Evolutionary conservation across 2,113 vertebrate species (phyloP).

Genomic region (Ploceus nigricollis): DNA sequence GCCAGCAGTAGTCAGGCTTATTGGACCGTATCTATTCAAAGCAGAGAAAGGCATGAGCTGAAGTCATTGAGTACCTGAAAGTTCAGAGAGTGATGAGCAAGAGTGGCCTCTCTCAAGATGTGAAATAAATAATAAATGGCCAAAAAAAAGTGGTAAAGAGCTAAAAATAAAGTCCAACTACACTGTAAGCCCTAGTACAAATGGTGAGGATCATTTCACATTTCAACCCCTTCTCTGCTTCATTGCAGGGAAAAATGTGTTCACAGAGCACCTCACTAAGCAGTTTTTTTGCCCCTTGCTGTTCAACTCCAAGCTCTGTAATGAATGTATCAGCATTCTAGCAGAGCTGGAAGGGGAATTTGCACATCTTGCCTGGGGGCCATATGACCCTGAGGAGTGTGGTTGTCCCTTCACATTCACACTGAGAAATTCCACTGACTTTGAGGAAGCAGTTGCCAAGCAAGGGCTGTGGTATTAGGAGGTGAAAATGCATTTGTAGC

Average conservation of each 20-base stretch:
- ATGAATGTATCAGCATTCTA: not conserved
- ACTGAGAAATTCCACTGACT: not conserved
- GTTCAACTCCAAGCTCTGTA: not conserved
- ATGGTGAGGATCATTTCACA: not conserved
- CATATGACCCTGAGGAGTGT: not conserved
- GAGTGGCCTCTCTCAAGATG: not conserved
- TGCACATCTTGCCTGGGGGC: not conserved
- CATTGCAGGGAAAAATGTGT: not conserved
- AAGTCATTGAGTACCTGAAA: not conserved
- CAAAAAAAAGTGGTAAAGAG: not conserved
- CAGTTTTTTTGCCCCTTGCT: not conserved
- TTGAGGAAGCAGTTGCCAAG: not conserved
- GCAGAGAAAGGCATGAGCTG: not conserved
- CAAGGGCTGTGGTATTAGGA: not conserved
- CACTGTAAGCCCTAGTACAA: not conserved
- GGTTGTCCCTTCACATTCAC: not conserved
- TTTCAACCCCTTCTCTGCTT: not conserved
- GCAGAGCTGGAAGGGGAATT: not conserved
- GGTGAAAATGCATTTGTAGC: not conserved
- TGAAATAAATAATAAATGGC: conserved; percentile 17
- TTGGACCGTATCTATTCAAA: not conserved
- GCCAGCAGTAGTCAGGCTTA: conserved; percentile 8
- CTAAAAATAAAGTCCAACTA: conserved; percentile 29
- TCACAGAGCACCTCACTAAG: not conserved
- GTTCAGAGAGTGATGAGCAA: not conserved